Conservation (phyloP, 1,140 invertebrate species). For the Anthonomus grandis region DNA sequence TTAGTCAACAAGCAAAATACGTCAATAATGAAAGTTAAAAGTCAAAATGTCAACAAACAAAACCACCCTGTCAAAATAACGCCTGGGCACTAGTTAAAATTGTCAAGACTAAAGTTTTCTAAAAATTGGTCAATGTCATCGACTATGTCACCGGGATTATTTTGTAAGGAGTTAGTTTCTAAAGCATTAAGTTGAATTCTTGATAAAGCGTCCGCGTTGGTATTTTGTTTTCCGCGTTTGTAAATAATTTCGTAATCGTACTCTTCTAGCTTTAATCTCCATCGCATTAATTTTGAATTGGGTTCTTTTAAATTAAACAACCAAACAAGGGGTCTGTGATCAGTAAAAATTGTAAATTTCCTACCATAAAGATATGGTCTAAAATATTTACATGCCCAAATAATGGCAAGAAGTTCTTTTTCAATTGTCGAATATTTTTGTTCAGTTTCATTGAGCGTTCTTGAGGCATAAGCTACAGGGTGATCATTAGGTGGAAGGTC, state of each 20-base stretch:
- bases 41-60: no score
- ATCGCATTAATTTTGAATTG: constrained; percentile 47
- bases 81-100: no score
- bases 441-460: no score
- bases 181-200: not conserved
- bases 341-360: constrained; percentile 28
- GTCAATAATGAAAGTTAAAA: no score
- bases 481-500: no score
- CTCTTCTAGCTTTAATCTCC: constrained; percentile 44
- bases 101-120: no score
- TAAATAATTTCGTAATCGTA: constrained; percentile 51
- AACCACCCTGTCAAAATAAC: no score
- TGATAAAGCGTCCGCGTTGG: constrained; percentile 14
- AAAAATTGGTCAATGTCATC: constrained; percentile 5
- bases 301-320: constrained; percentile 49
- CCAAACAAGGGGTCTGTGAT: constrained; percentile 29
- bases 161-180: constrained; percentile 5
- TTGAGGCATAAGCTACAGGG: no score
- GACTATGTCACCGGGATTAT: constrained; percentile 7
- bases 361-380: constrained; percentile 28
- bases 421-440: no score
- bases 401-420: constrained; percentile 46
- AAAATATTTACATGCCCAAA: constrained; percentile 33
- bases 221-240: constrained; percentile 45
- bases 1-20: no score